phyloP scores from a whole-genome alignment of 2,113 vertebrate genomes.

The Microcebus tavaratra region DNA sequence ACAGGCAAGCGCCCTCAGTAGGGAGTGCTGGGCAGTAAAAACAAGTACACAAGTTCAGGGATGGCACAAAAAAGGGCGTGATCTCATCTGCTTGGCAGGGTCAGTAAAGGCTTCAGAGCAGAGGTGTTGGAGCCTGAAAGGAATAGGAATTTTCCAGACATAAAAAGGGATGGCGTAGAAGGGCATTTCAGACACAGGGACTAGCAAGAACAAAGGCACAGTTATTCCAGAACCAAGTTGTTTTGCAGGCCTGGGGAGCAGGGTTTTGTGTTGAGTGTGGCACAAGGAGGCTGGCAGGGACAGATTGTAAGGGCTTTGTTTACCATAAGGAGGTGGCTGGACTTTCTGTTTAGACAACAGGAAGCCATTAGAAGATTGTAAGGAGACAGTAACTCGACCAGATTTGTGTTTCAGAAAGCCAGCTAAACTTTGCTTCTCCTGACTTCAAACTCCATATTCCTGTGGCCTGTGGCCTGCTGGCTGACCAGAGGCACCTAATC shows the following conservation, averaged over 20 bases:
- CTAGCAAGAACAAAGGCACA: neutral
- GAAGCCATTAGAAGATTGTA: slow-evolving; percentile 29
- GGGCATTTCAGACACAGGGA: neutral
- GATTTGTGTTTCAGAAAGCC: neutral
- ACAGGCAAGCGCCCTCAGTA: neutral
- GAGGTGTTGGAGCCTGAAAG: neutral
- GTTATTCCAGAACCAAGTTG: neutral
- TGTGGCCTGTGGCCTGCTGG: neutral
- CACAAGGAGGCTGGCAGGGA: neutral
- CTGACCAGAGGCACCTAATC: neutral
- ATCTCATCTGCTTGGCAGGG: neutral
- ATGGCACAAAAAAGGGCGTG: neutral
- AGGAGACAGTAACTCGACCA: neutral
- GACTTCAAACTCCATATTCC: neutral
- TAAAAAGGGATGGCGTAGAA: neutral
- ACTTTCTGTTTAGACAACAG: neutral
- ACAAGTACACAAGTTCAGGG: neutral
- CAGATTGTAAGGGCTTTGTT: neutral
- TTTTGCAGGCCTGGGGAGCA: neutral
- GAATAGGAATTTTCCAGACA: slow-evolving; percentile 18
- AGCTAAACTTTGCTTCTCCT: neutral
- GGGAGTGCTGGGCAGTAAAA: neutral
- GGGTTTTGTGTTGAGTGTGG: neutral
- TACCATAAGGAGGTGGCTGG: neutral
- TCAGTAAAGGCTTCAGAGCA: neutral